These are phyloP conservation scores for Pseudotriccus pelzelni DNA, from an alignment of 2,797 vertebrate genomes.

Conservation along the genomic window DNA sequence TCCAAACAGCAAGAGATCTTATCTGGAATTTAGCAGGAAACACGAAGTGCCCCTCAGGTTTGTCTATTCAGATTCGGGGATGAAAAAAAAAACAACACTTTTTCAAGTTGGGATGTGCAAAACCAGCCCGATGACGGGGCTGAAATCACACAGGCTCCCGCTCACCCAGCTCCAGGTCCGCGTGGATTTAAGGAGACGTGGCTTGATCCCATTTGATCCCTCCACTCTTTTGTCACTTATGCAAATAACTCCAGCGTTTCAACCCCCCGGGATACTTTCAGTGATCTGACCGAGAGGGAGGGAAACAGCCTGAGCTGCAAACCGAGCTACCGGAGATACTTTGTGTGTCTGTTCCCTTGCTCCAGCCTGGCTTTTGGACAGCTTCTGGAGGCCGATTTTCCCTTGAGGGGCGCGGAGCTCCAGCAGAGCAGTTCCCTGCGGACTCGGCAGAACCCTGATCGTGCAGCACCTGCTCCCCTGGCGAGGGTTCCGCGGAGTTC, in stretches of 20 bases:
- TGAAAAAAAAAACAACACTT: not conserved
- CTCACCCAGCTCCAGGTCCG: not conserved
- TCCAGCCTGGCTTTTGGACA: not conserved
- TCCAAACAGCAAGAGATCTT: conserved; percentile 28
- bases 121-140: not conserved
- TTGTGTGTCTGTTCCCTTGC: not conserved
- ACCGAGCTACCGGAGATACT: not conserved
- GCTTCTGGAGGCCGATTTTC: not conserved
- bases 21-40: conserved; percentile 37
- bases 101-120: not conserved
- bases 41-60: not conserved
- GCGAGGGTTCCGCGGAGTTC: not conserved
- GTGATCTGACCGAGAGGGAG: not conserved
- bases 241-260: not conserved
- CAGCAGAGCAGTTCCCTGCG: not conserved
- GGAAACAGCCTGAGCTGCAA: not conserved
- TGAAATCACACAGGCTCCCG: not conserved
- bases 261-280: not conserved
- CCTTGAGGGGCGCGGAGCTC: not conserved
- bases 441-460: not conserved
- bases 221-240: not conserved
- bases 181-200: not conserved
- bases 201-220: not conserved
- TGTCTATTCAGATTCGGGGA: not conserved
- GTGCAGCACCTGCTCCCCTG: not conserved